Evolutionary conservation across 1,140 invertebrate species (phyloP).

Genomic region (Meteorus sp.): DNA sequence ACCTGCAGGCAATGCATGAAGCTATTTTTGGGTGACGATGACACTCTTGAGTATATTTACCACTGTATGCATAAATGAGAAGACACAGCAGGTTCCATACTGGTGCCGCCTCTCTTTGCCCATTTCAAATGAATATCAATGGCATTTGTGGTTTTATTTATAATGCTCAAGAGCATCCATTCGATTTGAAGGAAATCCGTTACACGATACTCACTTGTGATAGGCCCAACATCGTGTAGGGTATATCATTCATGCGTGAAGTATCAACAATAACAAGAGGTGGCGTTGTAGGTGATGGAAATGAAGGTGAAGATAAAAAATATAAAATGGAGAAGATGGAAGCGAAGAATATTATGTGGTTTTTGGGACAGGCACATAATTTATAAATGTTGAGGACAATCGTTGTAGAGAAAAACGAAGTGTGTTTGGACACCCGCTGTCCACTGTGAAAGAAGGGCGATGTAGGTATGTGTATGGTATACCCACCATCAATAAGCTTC

Average conservation of each 20-base stretch:
- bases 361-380: conserved; percentile 13
- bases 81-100: neutral
- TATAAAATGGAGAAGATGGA: neutral
- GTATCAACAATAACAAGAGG: neutral
- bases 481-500: conserved; percentile 31
- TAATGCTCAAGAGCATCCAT: neutral
- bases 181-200: conserved; percentile 10
- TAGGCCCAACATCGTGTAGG: neutral
- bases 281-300: too few species aligned
- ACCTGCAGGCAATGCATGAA: too few species aligned
- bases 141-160: neutral
- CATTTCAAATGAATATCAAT: neutral
- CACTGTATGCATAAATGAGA: too few species aligned
- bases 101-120: neutral
- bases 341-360: conserved; percentile 18
- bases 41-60: too few species aligned
- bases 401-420: conserved; percentile 1
- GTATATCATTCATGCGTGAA: neutral
- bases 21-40: too few species aligned
- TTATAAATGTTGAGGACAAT: conserved; percentile 12
- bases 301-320: too few species aligned
- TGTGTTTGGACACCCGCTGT: conserved; percentile 44
- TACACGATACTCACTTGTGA: conserved; percentile 16
- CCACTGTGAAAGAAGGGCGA: conserved; percentile 21
- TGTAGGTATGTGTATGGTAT: neutral